These are phyloP conservation scores for Pseudococcus viburni DNA, from an alignment of 2,888 invertebrate genomes.

Conservation along the genomic window DNA sequence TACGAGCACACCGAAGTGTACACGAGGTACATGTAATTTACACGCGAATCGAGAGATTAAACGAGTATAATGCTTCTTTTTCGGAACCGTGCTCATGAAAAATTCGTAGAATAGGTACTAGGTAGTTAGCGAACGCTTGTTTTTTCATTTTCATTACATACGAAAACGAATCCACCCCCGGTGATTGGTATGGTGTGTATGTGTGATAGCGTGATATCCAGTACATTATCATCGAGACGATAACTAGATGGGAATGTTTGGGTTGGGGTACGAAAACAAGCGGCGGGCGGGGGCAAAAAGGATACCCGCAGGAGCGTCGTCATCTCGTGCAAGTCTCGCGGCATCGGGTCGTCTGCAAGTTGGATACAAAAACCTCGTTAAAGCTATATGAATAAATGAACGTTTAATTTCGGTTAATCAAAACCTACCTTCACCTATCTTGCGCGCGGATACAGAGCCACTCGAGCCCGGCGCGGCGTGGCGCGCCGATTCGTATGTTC, in stretches of 20 bases:
- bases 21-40: no score
- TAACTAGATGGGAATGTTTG: neutral
- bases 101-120: neutral
- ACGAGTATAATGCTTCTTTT: no score
- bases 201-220: no score
- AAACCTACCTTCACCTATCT: neutral
- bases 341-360: neutral
- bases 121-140: no score
- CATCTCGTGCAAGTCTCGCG: neutral
- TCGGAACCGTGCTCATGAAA: neutral
- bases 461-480: neutral
- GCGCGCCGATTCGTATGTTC: neutral
- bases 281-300: neutral
- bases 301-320: neutral
- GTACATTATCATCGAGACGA: no score
- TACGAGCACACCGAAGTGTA: no score
- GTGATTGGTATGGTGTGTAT: no score
- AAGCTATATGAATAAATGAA: constrained; percentile 41
- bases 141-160: no score
- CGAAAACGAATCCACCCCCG: no score
- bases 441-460: neutral
- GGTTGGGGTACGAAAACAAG: neutral
- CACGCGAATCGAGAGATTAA: no score
- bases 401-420: constrained; percentile 45
- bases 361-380: constrained; percentile 11